phyloP scores from a whole-genome alignment of 2,113 vertebrate genomes.

The Etheostoma cragini region DNA sequence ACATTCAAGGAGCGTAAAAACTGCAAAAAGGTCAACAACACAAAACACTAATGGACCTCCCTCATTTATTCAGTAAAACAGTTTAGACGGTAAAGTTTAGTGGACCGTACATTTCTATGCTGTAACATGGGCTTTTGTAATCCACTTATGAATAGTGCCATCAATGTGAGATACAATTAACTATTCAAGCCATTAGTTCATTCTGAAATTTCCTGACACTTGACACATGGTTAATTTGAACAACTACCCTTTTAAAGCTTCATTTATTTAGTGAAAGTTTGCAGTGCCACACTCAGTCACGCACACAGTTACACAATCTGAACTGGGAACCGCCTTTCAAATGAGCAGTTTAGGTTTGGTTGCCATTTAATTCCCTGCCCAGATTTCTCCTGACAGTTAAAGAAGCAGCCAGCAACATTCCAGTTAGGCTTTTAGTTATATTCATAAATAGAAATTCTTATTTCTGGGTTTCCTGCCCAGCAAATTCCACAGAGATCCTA shows the following conservation, averaged over 20 bases:
- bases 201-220: constrained; percentile 17
- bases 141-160: neutral
- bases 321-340: neutral
- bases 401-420: neutral
- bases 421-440: neutral
- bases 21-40: neutral
- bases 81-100: neutral
- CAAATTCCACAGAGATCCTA: neutral
- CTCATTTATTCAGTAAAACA: neutral
- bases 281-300: neutral
- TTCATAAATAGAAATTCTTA: neutral
- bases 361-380: neutral
- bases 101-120: neutral
- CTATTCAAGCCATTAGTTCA: neutral
- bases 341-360: neutral
- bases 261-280: neutral
- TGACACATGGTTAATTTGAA: constrained; percentile 1
- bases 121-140: neutral
- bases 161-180: neutral
- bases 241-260: neutral
- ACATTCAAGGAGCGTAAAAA: neutral
- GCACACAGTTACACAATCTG: neutral
- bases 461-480: neutral
- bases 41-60: constrained; percentile 18
- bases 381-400: neutral